Evolutionary conservation across 1,140 invertebrate genomes (phyloP).

Genomic region (Bombus turneri): DNA sequence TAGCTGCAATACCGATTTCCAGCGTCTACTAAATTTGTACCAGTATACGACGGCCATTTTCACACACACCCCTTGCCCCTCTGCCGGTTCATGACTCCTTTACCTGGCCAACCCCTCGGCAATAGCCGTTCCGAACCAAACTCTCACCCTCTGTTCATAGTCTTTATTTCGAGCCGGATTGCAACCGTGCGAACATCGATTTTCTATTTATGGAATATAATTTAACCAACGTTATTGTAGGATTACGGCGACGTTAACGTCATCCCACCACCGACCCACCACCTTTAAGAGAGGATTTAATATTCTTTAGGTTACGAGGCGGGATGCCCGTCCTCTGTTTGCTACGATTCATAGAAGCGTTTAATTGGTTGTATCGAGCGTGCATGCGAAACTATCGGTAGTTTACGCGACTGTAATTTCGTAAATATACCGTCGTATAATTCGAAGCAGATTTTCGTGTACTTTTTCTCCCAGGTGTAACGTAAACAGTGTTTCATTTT

Average conservation of each 20-base stretch:
- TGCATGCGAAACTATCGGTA: not conserved
- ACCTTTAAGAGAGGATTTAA: not conserved
- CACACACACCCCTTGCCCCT: no score
- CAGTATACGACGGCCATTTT: not conserved
- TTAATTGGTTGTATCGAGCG: slow-evolving; percentile 21
- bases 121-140: not conserved
- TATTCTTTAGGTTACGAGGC: slow-evolving; percentile 14
- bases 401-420: not conserved
- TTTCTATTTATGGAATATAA: slow-evolving; percentile 61
- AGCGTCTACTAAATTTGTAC: not conserved
- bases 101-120: no score
- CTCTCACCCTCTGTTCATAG: no score
- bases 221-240: slow-evolving; percentile 52
- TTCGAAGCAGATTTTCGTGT: not conserved
- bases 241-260: slow-evolving; percentile 32
- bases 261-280: not conserved
- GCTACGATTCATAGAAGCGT: not conserved
- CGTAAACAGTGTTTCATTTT: not conserved
- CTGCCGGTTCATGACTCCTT: not conserved
- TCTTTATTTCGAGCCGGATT: slow-evolving; percentile 48
- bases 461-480: not conserved
- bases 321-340: not conserved
- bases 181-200: slow-evolving; percentile 50
- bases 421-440: not conserved
- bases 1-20: not conserved